These are phyloP conservation scores for Agelaius tricolor DNA, from an alignment of 2,113 vertebrate genomes.

Conservation along the genomic window DNA sequence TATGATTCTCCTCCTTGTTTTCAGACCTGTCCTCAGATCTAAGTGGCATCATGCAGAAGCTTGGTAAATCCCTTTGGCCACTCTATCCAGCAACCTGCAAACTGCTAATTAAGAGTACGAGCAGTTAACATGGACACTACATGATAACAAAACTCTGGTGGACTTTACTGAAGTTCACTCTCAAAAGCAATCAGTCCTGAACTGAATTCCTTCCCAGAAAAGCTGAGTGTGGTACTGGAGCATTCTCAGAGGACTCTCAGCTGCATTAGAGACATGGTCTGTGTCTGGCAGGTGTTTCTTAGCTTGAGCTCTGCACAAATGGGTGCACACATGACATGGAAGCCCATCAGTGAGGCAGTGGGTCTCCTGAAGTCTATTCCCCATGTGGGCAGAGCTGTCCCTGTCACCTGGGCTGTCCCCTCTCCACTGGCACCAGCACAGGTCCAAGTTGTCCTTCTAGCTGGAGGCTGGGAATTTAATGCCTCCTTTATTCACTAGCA, in stretches of 20 bases:
- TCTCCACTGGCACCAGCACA: rapidly evolving
- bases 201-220: not conserved
- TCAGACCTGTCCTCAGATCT: not conserved
- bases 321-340: not conserved
- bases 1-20: not conserved
- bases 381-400: not conserved
- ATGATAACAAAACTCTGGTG: not conserved
- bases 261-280: not conserved
- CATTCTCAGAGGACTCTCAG: not conserved
- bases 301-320: not conserved
- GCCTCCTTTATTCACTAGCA: not conserved
- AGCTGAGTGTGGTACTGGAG: rapidly evolving
- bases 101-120: not conserved
- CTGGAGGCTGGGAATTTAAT: not conserved
- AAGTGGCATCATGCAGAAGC: not conserved
- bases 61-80: not conserved
- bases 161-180: not conserved
- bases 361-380: not conserved
- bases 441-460: not conserved
- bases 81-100: not conserved
- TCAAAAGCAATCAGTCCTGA: not conserved
- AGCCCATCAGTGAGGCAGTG: not conserved
- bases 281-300: not conserved
- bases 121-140: not conserved
- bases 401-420: rapidly evolving